Evolutionary conservation across 2,113 vertebrate species (phyloP).

Genomic region (Grammomys dolichurus): DNA sequence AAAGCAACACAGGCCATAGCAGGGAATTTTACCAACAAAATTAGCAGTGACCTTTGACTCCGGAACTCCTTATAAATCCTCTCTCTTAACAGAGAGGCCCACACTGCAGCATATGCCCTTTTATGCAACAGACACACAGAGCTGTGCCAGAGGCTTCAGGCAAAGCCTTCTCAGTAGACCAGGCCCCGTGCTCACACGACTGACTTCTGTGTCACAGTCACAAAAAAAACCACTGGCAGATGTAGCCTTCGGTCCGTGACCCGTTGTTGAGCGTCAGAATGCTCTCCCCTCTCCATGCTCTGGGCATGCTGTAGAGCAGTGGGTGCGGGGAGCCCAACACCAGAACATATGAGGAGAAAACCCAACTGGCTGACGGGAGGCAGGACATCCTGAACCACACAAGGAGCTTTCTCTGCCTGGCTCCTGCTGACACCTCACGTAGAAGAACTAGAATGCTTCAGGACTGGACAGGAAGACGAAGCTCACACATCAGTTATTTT

Average conservation of each 20-base stretch:
- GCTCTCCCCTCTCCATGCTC: slow-evolving; percentile 4
- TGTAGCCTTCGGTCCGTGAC: slow-evolving; percentile 34
- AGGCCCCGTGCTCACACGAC: background rate
- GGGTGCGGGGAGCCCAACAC: too few relatives aligned
- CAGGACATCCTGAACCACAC: background rate
- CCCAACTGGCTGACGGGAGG: background rate
- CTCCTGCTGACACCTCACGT: background rate
- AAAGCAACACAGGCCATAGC: background rate
- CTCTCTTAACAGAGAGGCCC: background rate
- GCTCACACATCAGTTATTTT: background rate
- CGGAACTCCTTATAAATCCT: background rate
- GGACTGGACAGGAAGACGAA: background rate
- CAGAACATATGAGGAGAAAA: background rate
- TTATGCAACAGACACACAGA: background rate
- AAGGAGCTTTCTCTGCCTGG: background rate
- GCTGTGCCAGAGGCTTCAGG: background rate
- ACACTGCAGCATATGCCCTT: background rate
- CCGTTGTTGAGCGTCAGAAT: background rate
- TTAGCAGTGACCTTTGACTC: background rate
- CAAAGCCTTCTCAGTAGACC: background rate
- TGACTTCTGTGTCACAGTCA: slow-evolving; percentile 14
- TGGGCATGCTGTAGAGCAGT: background rate
- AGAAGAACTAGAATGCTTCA: slow-evolving; percentile 22
- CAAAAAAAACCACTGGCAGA: slow-evolving; percentile 37
- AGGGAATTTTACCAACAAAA: background rate